Base-by-base conservation (phyloP, 2,113 vertebrate genomes). In the Anarhynchus alexandrinus region DNA sequence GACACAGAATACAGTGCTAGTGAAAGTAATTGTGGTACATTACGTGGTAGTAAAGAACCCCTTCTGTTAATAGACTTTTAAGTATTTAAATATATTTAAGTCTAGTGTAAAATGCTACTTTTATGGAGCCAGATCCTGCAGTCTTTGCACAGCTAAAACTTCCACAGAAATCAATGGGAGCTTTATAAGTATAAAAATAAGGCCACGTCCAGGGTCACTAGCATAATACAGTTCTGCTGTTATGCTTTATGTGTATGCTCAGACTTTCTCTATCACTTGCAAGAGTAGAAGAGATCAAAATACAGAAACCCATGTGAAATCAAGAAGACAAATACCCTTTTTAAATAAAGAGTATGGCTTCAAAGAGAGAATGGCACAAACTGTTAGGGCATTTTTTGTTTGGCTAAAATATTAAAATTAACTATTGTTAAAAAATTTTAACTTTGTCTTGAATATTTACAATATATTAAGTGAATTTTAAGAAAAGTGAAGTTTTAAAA, bases 101-200 rank as follows among this genome's bases (percentile, higher is more conserved):
- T 34, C 23, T 82, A 93, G 43, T 15, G 5, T 92, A 77, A 97
- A 93, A 76, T 55, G n/a, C 29, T 71, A 64, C 45, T 95, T 93
- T 71, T 90, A 82, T 85, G 92, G 87, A 97, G 92, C 87, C 95
- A 96, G 88, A 96, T 95, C 58, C 92, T 97, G 94, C 85, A 73
- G 77, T 84, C 90, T 61, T 83, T 65, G 51, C 87, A 64, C 64
- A 89, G 76, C 81, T 90, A 52, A 88, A 89, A 29, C 11, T 58
- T 80, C 21, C 70, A 38, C 0, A 4, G 52, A 82, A 83, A 71
- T 74, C 55, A 36, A 61, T 36, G 45, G 62, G 42, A 96, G 42
- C 21, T 85, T 92, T 84, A 5, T 1, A 49, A 89, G 49, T 32
- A 1, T 11, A 82, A 84, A 8, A 65, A 42, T 30, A 65, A 61